Evolutionary conservation across 2,113 vertebrate genomes (phyloP).

Genomic region (Urocitellus parryii): DNA sequence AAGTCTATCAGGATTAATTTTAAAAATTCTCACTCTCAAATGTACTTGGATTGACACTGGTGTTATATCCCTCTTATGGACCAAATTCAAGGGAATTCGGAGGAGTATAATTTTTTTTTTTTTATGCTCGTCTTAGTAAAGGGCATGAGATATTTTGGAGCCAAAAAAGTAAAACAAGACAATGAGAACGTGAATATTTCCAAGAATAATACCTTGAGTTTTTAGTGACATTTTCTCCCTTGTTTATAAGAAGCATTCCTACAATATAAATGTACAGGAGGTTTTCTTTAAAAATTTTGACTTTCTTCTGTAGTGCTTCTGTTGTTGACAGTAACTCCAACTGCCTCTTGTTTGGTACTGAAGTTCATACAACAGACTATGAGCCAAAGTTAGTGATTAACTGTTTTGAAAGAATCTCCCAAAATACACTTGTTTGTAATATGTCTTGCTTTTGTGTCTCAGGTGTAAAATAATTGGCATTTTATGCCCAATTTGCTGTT

Average conservation of each 20-base stretch:
- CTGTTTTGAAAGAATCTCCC: slow-evolving; percentile 84
- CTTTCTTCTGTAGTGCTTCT: slow-evolving; percentile 79
- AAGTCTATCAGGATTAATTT: slow-evolving; percentile 29
- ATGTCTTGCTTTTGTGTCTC: slow-evolving; percentile 81
- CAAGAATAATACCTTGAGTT: slow-evolving; percentile 79
- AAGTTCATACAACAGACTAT: slow-evolving; percentile 84
- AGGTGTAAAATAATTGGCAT: slow-evolving; percentile 84
- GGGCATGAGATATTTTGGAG: slow-evolving; percentile 64
- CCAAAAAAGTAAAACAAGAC: slow-evolving; percentile 26
- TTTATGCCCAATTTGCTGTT: slow-evolving; percentile 74
- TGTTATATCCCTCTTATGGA: not conserved
- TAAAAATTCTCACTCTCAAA: not conserved
- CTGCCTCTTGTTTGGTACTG: slow-evolving; percentile 84
- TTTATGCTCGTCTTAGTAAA: slow-evolving; percentile 62
- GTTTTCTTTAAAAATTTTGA: slow-evolving; percentile 77
- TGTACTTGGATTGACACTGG: not conserved
- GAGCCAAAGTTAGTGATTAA: slow-evolving; percentile 85
- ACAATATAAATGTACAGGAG: slow-evolving; percentile 81
- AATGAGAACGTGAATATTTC: slow-evolving; percentile 68
- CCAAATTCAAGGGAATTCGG: slow-evolving; percentile 46
- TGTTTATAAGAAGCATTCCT: slow-evolving; percentile 78
- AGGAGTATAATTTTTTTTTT: slow-evolving; percentile 21
- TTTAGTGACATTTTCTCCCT: slow-evolving; percentile 80
- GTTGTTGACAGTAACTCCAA: slow-evolving; percentile 85
- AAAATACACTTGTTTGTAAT: slow-evolving; percentile 86